These are phyloP conservation scores for Muricea muricata DNA, from an alignment of 92 coral and sea anemone genomes.

Conservation along the genomic window DNA sequence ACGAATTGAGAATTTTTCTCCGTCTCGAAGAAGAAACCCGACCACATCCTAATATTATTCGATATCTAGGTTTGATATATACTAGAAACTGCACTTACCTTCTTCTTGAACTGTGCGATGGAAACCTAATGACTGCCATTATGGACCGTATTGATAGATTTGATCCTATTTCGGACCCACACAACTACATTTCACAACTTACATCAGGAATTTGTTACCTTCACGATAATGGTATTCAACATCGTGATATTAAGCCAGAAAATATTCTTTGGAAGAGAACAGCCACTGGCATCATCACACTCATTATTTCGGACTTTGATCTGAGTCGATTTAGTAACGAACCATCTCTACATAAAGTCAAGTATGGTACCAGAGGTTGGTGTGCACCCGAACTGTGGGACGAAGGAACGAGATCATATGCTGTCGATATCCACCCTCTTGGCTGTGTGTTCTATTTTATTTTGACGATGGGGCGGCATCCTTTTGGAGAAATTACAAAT, in stretches of 20 bases:
- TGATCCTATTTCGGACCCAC: background rate
- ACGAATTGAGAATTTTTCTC: slow-evolving; percentile 29
- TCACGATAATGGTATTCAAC: slow-evolving; percentile 22
- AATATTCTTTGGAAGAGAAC: slow-evolving; percentile 45
- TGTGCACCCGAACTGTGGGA: slow-evolving; percentile 47
- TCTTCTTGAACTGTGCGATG: slow-evolving; percentile 40
- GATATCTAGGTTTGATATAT: background rate
- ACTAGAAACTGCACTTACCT: slow-evolving; percentile 10
- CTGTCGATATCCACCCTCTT: slow-evolving; percentile 39
- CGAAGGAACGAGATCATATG: slow-evolving; percentile 8
- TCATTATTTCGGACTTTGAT: slow-evolving; percentile 43
- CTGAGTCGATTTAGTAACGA: slow-evolving; percentile 14
- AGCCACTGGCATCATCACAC: background rate
- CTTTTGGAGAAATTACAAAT: slow-evolving; percentile 19
- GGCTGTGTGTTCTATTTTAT: slow-evolving; percentile 46
- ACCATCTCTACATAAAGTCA: slow-evolving; percentile 1
- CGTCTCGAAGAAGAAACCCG: background rate
- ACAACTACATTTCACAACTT: slow-evolving; percentile 31
- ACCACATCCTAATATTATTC: slow-evolving; percentile 37
- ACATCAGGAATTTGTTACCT: slow-evolving; percentile 12
- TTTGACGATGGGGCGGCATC: slow-evolving; percentile 30
- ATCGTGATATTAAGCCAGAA: slow-evolving; percentile 46
- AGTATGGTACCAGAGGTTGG: slow-evolving; percentile 37
- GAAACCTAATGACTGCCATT: slow-evolving; percentile 21
- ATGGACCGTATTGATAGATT: background rate